Conservation (phyloP, 2,113 vertebrate genomes). For the Brachyhypopomus gauderio region DNA sequence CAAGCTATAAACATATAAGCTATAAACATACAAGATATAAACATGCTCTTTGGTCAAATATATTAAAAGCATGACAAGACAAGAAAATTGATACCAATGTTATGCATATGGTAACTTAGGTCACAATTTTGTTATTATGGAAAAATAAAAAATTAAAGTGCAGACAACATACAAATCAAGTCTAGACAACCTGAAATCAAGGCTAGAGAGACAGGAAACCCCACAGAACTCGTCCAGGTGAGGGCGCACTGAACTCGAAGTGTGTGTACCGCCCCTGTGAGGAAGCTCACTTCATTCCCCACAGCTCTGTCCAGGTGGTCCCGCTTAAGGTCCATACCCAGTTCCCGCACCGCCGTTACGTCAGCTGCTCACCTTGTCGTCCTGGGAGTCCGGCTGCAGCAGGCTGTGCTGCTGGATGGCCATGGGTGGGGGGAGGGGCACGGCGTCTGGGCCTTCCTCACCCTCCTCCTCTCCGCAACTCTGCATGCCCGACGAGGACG, state of each 20-base stretch:
- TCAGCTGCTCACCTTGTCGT: conserved; percentile 92
- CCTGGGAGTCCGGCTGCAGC: conserved; percentile 93
- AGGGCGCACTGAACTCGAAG: no score
- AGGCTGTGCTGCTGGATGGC: conserved; percentile 99
- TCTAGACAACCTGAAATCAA: no score
- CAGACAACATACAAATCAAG: no score
- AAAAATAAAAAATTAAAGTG: no score
- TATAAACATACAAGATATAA: background rate
- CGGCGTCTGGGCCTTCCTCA: conserved; percentile 90
- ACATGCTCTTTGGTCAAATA: background rate
- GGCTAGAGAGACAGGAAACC: no score
- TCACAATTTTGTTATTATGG: background rate
- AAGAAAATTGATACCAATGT: background rate
- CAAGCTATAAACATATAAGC: no score
- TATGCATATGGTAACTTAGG: background rate
- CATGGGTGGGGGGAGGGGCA: conserved; percentile 95
- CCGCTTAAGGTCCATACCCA: no score
- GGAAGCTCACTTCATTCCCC: no score
- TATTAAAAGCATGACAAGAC: background rate
- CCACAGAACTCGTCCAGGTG: no score
- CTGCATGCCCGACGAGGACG: conserved; percentile 98
- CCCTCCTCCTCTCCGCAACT: conserved; percentile 98
- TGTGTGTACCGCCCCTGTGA: no score
- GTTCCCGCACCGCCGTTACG: no score
- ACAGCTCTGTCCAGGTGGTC: no score